Percentiles rank a stretch among this genome's conserved stretches.
These are phyloP conservation scores for Blennius ocellaris DNA, from an alignment of 2,113 vertebrate species.

Conservation along the genomic window DNA sequence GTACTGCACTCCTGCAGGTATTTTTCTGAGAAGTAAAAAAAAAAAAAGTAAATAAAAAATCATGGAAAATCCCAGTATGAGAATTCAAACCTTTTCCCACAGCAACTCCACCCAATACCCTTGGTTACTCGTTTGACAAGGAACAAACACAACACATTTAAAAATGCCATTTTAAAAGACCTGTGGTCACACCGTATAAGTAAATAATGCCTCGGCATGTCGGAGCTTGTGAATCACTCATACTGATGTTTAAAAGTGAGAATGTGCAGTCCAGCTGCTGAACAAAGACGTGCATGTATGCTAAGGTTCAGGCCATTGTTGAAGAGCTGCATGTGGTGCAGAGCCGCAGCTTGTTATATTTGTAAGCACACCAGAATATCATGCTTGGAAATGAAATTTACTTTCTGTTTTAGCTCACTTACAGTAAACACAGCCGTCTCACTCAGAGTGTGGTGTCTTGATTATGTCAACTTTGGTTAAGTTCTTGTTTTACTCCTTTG, in stretches of 20 bases:
- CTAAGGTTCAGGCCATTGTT: neutral
- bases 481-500: neutral
- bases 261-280: conserved; percentile 8
- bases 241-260: conserved; percentile 8
- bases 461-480: conserved; percentile 16
- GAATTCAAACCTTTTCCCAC: conserved; percentile 23
- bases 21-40: neutral
- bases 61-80: conserved; percentile 17
- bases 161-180: conserved; percentile 16
- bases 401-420: conserved; percentile 30
- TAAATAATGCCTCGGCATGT: conserved; percentile 10
- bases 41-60: neutral
- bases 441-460: conserved; percentile 14
- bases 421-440: conserved; percentile 39
- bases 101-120: conserved; percentile 41
- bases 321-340: conserved; percentile 11
- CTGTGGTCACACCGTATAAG: conserved; percentile 16
- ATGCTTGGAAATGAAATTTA: conserved; percentile 23
- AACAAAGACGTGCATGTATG: conserved; percentile 1
- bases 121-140: conserved; percentile 20
- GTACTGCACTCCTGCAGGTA: neutral
- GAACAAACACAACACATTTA: conserved; percentile 25
- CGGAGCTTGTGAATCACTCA: conserved; percentile 13
- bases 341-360: conserved; percentile 18
- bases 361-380: conserved; percentile 4